Evolutionary conservation across 2,797 vertebrate species (phyloP).

Genomic region (Pantherophis vulpinus): DNA sequence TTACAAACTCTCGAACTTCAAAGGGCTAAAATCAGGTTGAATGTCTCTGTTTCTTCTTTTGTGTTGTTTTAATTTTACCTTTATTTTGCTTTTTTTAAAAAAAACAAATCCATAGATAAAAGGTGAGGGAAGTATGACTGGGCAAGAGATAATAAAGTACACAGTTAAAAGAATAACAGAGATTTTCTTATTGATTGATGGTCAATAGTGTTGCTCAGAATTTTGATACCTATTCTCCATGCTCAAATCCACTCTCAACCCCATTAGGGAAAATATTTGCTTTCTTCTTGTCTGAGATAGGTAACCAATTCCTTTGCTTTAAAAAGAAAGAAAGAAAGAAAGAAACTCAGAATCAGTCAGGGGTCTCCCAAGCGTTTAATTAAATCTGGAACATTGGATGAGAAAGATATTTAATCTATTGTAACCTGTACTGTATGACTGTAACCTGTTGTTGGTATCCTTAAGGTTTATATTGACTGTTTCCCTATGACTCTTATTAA

Average conservation of each 20-base stretch:
- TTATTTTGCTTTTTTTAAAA: not conserved
- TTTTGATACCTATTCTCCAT: not conserved
- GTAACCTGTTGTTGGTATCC: no score
- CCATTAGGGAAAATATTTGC: not conserved
- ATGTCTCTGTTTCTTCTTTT: not conserved
- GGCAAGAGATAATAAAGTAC: not conserved
- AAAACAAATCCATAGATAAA: not conserved
- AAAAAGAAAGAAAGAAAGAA: not conserved
- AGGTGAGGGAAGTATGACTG: not conserved
- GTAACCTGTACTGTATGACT: no score
- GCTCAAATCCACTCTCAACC: not conserved
- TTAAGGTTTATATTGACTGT: no score
- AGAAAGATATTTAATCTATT: not conserved
- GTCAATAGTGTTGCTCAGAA: not conserved
- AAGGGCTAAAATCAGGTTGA: not conserved
- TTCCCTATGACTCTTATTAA: no score
- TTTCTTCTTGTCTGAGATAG: not conserved
- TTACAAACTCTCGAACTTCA: not conserved
- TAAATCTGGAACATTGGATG: not conserved
- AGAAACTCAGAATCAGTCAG: not conserved
- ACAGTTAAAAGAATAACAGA: not conserved
- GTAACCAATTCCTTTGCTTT: not conserved
- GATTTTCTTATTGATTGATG: not conserved
- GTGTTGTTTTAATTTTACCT: not conserved
- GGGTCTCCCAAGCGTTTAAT: not conserved